phyloP scores from a whole-genome alignment of 2,113 vertebrate species.

The Centropus bengalensis region DNA sequence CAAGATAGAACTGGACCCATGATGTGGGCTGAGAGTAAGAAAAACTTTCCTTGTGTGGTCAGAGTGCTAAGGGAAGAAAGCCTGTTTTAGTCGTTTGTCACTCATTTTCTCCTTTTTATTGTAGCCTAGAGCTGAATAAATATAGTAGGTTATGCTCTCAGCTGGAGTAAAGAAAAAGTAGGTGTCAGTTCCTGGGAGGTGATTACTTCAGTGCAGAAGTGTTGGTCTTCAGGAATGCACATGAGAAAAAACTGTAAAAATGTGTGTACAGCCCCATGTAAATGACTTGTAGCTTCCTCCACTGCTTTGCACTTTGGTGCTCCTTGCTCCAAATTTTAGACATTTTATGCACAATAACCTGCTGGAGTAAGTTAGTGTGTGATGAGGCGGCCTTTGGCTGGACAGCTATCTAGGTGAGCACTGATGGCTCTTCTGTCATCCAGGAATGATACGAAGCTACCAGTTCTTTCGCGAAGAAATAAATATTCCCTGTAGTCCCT shows the following conservation, averaged over 20 bases:
- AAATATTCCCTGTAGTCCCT: not conserved
- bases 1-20: not conserved
- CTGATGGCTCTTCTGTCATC: not conserved
- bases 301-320: not conserved
- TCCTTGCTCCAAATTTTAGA: not conserved
- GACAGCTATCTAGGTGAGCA: not conserved
- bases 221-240: not conserved
- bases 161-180: not conserved
- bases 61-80: not conserved
- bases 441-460: not conserved
- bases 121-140: not conserved
- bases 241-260: not conserved
- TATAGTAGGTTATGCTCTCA: not conserved
- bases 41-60: not conserved
- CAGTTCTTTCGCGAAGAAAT: not conserved
- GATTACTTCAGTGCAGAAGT: not conserved
- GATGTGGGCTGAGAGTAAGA: not conserved
- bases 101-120: conserved; percentile 14
- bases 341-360: not conserved
- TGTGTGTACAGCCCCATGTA: not conserved
- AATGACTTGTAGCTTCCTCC: not conserved
- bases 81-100: not conserved
- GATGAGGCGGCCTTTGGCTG: not conserved
- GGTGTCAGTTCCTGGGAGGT: not conserved
- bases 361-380: not conserved